Conservation (phyloP, 2,797 vertebrate genomes). For the Darevskia nairensis region DNA sequence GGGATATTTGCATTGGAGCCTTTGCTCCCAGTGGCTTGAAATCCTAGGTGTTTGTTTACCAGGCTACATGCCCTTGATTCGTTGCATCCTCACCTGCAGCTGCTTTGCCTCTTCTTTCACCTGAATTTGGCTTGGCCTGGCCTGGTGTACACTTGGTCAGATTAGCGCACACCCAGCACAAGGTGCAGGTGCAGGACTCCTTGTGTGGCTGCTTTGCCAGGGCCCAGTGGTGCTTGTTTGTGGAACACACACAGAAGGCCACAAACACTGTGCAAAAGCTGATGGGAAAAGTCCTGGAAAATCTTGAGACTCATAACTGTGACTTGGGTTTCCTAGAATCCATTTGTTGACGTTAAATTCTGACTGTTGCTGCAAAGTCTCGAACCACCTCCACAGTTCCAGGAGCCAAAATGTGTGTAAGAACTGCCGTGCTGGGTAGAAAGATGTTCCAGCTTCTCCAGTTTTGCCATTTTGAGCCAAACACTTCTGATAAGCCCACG, state of each 20-base stretch:
- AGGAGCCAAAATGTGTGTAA: background rate
- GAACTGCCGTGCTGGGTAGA: background rate
- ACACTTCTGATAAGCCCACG: background rate
- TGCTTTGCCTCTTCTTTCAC: background rate
- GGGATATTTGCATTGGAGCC: background rate
- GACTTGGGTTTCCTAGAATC: background rate
- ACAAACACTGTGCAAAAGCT: too few relatives aligned
- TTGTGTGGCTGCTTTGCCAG: too few relatives aligned
- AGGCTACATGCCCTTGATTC: background rate
- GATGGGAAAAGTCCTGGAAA: too few relatives aligned
- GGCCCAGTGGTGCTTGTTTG: too few relatives aligned
- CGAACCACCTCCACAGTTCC: background rate
- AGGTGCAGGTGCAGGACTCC: too few relatives aligned
- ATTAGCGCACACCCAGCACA: too few relatives aligned
- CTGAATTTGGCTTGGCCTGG: background rate
- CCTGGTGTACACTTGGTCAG: too few relatives aligned
- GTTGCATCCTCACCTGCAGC: background rate
- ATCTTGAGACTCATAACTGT: background rate
- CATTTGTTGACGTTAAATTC: background rate
- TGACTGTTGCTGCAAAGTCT: background rate
- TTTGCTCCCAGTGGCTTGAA: background rate
- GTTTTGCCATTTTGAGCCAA: background rate
- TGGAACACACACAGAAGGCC: too few relatives aligned
- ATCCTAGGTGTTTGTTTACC: background rate
- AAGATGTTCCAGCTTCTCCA: background rate